phyloP scores from a whole-genome alignment of 1,140 invertebrate species.

The Lanistes nyassanus region DNA sequence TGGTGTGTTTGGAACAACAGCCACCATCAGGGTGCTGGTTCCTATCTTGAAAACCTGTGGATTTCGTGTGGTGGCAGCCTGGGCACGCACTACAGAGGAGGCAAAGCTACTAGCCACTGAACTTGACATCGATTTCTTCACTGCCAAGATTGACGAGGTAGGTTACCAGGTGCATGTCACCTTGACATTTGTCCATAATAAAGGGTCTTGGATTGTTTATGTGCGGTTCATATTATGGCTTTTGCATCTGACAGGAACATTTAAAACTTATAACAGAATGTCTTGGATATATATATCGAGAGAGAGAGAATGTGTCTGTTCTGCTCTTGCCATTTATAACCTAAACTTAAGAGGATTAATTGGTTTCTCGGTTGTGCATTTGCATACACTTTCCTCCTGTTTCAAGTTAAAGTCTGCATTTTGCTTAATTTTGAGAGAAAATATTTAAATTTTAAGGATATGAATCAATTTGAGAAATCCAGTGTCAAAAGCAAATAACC shows the following conservation, averaged over 20 bases:
- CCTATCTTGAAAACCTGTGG: slow-evolving; percentile 90
- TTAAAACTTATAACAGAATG: not conserved
- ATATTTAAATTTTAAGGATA: no score
- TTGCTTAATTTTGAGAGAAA: no score
- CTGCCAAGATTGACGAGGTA: slow-evolving; percentile 94
- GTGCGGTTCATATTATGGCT: not conserved
- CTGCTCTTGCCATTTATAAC: no score
- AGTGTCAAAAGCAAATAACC: no score
- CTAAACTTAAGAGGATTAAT: no score
- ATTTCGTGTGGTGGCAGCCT: slow-evolving; percentile 83
- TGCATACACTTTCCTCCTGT: no score
- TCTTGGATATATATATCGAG: no score
- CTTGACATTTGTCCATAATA: not conserved
- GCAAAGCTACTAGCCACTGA: slow-evolving; percentile 83
- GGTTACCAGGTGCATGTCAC: not conserved
- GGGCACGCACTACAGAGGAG: slow-evolving; percentile 86
- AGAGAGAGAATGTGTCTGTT: no score
- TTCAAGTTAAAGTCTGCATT: no score
- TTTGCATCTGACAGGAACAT: not conserved
- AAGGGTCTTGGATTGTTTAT: not conserved
- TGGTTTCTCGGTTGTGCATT: no score
- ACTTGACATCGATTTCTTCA: slow-evolving; percentile 88
- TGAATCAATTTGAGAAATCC: no score
- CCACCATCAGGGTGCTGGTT: slow-evolving; percentile 88
- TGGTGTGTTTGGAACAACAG: slow-evolving; percentile 92